These are phyloP conservation scores for Thecophora atra DNA, from an alignment of 2,888 invertebrate genomes.

Conservation along the genomic window DNA sequence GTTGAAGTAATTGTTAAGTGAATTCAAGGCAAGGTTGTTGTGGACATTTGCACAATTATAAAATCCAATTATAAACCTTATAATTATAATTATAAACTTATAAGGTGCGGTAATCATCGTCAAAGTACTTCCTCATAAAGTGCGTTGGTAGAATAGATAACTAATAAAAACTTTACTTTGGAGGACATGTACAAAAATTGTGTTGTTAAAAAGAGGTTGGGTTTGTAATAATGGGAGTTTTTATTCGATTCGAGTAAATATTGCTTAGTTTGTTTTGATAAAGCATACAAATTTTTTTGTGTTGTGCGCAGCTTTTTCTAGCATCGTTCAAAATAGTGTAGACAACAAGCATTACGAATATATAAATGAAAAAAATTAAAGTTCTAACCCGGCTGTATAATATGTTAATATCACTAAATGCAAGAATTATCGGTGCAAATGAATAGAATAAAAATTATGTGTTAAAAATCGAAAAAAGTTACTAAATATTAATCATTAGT, in stretches of 20 bases:
- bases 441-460: background rate
- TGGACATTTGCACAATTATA: too few species aligned
- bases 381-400: background rate
- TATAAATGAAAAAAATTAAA: conserved; percentile 2
- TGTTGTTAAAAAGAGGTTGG: conserved; percentile 1
- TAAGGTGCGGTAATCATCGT: too few species aligned
- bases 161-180: too few species aligned
- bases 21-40: too few species aligned
- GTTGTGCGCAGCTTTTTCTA: background rate
- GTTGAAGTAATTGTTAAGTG: too few species aligned
- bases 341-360: conserved; percentile 12
- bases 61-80: too few species aligned
- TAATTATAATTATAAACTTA: too few species aligned
- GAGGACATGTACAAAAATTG: too few species aligned
- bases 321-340: conserved; percentile 17
- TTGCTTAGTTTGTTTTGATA: background rate
- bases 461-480: background rate
- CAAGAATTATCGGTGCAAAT: background rate
- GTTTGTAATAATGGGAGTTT: too few species aligned
- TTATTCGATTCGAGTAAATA: background rate
- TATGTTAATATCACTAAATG: background rate
- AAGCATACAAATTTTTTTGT: background rate
- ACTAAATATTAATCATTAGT: background rate
- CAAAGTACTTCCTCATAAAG: too few species aligned
- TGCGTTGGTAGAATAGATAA: too few species aligned